phyloP scores from a whole-genome alignment of 2,113 vertebrate species.

The Colius striatus region DNA sequence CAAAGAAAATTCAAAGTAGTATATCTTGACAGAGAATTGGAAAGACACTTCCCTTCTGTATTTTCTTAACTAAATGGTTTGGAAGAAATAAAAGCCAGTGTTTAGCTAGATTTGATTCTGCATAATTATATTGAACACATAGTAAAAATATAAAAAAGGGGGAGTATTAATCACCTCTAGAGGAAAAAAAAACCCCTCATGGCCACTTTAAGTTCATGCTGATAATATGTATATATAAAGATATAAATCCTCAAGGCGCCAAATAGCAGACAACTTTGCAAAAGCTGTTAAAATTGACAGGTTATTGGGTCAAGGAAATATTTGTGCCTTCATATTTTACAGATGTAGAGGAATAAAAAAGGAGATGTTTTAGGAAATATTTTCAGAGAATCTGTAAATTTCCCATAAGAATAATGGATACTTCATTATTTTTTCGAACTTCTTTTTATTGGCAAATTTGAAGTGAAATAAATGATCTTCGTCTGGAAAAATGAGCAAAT shows the following conservation, averaged over 20 bases:
- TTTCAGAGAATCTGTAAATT: constrained; percentile 27
- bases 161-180: background rate
- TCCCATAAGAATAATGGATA: background rate
- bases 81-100: background rate
- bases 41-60: background rate
- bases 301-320: background rate
- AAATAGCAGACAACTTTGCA: background rate
- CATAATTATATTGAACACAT: background rate
- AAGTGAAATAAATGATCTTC: background rate
- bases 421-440: background rate
- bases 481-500: background rate
- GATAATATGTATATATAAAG: too few relatives aligned
- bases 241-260: background rate
- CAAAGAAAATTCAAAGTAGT: background rate
- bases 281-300: background rate
- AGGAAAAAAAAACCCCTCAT: background rate
- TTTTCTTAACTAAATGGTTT: background rate
- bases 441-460: background rate
- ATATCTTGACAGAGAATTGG: background rate
- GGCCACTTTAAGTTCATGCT: background rate
- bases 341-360: background rate
- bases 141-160: background rate
- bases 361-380: background rate
- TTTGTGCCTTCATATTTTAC: background rate
- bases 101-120: background rate